Evolutionary conservation across 2,888 invertebrate genomes (phyloP).

Genomic region (Cistogaster globosa): DNA sequence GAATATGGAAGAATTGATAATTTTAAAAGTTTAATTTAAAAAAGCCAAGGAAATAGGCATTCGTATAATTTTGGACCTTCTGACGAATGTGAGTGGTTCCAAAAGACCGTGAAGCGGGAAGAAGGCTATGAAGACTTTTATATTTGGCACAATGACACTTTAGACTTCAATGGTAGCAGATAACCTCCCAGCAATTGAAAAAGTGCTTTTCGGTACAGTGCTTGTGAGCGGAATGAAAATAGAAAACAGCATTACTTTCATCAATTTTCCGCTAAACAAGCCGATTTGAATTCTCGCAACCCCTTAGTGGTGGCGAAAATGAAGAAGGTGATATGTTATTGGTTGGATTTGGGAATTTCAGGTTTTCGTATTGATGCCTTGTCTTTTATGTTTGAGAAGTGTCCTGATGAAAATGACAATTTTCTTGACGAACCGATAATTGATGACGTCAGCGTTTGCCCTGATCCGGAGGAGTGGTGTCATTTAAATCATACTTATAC

Average conservation of each 20-base stretch:
- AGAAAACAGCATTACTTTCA: conserved; percentile 90
- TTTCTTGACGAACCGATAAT: conserved; percentile 84
- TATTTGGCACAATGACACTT: conserved; percentile 85
- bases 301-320: conserved; percentile 87
- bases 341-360: conserved; percentile 91
- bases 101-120: conserved; percentile 85
- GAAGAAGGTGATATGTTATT: conserved; percentile 87
- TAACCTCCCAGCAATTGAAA: conserved; percentile 89
- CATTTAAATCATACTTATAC: conserved; percentile 70
- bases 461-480: conserved; percentile 70
- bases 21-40: conserved; percentile 85
- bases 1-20: conserved; percentile 88
- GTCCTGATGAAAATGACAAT: conserved; percentile 85
- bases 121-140: conserved; percentile 89
- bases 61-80: conserved; percentile 85
- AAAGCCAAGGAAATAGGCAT: conserved; percentile 82
- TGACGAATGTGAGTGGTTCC: conserved; percentile 90
- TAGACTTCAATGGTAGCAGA: conserved; percentile 77
- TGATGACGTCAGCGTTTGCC: conserved; percentile 63
- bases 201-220: conserved; percentile 86
- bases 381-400: conserved; percentile 77
- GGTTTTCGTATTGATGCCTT: conserved; percentile 93
- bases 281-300: conserved; percentile 91
- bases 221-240: conserved; percentile 87
- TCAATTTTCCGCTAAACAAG: conserved; percentile 88